phyloP scores from a whole-genome alignment of 1,140 invertebrate species.

The Pygmarrhopalites habei region DNA sequence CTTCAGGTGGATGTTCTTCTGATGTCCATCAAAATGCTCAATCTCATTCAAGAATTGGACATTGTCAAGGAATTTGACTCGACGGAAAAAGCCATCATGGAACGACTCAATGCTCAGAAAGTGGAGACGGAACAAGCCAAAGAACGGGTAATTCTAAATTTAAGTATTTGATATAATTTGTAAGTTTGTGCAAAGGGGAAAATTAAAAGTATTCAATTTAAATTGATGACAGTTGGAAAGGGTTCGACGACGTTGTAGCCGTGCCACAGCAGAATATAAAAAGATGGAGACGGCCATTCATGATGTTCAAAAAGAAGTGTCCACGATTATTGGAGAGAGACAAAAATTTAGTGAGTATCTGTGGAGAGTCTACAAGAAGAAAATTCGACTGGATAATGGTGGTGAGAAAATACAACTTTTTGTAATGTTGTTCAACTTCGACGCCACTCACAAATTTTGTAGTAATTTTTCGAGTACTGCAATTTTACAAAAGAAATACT shows the following conservation, averaged over 20 bases:
- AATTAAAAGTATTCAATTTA: background rate
- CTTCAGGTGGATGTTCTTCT: conserved; percentile 28
- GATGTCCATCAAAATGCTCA: conserved; percentile 18
- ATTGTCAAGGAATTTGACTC: conserved; percentile 36
- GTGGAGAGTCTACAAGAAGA: conserved; percentile 32
- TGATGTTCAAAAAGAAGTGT: conserved; percentile 21
- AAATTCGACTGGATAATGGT: conserved; percentile 14
- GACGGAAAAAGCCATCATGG: conserved; percentile 23
- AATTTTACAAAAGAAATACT: too few species aligned
- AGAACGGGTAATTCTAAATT: conserved; percentile 12
- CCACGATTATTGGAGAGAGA: conserved; percentile 22
- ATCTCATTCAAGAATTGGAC: conserved; percentile 26
- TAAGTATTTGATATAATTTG: background rate
- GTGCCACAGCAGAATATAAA: conserved; percentile 9
- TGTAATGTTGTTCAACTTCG: background rate
- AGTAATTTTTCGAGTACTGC: too few species aligned
- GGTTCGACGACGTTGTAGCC: conserved; percentile 10
- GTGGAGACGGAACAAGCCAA: conserved; percentile 20
- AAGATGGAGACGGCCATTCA: conserved; percentile 17
- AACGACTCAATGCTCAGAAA: conserved; percentile 23
- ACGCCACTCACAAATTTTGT: too few species aligned
- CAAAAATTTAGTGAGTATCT: conserved; percentile 24
- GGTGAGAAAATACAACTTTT: too few species aligned
- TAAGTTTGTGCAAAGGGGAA: background rate
- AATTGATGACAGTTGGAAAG: conserved; percentile 19